Evolutionary conservation across 2,113 vertebrate species (phyloP).

Genomic region (Melanotaenia duboulayi): DNA sequence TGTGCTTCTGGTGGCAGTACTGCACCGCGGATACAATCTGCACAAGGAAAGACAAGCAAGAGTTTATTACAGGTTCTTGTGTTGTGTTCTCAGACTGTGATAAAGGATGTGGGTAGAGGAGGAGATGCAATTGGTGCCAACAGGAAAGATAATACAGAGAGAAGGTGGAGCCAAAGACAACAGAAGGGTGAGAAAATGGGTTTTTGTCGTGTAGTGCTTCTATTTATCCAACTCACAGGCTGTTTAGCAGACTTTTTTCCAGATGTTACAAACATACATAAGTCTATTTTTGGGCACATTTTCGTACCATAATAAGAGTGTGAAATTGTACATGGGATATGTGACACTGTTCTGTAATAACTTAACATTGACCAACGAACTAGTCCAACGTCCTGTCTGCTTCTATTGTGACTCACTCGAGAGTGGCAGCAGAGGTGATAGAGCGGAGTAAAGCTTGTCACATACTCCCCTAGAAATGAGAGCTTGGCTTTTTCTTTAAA

Average conservation of each 20-base stretch:
- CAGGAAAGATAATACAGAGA: constrained; percentile 37
- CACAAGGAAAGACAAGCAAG: constrained; percentile 1
- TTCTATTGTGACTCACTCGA: no score
- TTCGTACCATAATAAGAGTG: no score
- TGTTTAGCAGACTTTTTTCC: not conserved
- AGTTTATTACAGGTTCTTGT: constrained; percentile 15
- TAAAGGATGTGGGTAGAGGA: constrained; percentile 46
- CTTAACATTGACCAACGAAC: no score
- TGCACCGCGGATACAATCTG: constrained; percentile 99
- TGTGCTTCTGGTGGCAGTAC: constrained; percentile 99
- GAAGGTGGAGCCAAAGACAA: constrained; percentile 13
- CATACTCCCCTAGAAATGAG: no score
- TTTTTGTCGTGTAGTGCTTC: not conserved
- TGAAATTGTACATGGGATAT: no score
- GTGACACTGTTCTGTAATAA: no score
- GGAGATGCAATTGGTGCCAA: constrained; percentile 40
- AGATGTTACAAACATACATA: no score
- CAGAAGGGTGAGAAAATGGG: constrained; percentile 13
- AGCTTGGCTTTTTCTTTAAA: no score
- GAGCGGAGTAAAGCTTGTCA: no score
- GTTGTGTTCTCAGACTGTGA: constrained; percentile 28
- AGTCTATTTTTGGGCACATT: no score
- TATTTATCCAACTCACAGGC: not conserved
- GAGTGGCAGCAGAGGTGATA: no score
- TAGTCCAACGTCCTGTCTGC: no score